Evolutionary conservation across 2,113 vertebrate genomes (phyloP).

Genomic region (Pogona vitticeps): DNA sequence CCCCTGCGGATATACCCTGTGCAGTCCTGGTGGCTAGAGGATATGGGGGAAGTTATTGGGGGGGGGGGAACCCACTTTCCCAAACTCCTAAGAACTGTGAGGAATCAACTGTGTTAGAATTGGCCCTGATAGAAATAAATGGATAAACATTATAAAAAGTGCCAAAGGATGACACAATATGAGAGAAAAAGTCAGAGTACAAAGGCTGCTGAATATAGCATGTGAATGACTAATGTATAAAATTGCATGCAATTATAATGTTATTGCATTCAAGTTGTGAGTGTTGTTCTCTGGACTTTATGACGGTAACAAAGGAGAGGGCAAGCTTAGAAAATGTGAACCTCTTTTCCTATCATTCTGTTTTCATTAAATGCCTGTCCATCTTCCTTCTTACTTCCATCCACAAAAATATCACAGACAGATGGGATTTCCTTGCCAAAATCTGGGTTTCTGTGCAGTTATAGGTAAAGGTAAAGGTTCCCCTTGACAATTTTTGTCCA

Average conservation of each 20-base stretch:
- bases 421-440: too few relatives aligned
- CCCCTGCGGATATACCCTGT: too few relatives aligned
- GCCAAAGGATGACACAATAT: constrained; percentile 4
- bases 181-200: background rate
- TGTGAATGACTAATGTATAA: constrained; percentile 42
- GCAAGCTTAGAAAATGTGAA: constrained; percentile 9
- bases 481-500: too few relatives aligned
- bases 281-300: constrained; percentile 16
- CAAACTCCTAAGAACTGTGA: background rate
- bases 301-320: constrained; percentile 31
- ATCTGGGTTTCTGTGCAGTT: too few relatives aligned
- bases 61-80: background rate
- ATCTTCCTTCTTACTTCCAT: background rate
- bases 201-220: constrained; percentile 49
- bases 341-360: background rate
- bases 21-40: too few relatives aligned
- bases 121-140: constrained; percentile 26
- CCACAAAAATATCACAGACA: background rate
- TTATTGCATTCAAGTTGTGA: constrained; percentile 19
- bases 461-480: too few relatives aligned
- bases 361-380: background rate
- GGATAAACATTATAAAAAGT: constrained; percentile 32
- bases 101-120: background rate
- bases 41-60: too few relatives aligned
- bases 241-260: constrained; percentile 49